Evolutionary conservation across 2,888 invertebrate genomes (phyloP), one percentile per base, ranked within the genome.

Genomic region (Volucella inanis): DNA sequence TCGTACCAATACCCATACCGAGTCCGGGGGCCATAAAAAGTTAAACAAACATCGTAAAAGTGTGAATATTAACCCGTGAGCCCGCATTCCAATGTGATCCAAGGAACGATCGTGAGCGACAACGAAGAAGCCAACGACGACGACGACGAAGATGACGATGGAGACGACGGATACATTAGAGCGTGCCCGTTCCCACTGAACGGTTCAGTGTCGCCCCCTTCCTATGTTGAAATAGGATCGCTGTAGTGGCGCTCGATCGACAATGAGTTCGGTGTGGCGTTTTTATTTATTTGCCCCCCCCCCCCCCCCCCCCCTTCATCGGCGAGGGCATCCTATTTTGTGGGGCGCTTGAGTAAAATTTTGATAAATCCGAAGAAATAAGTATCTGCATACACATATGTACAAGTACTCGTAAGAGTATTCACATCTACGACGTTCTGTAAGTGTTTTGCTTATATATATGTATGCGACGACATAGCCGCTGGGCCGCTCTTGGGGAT

Each of bases 21-120:
- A 45, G 31, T 39, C 67, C 43, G 38, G 54, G 22, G 71, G 62
- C 85, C 57, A 77, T 81, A 85, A 81, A 85, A 81, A 85, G 72
- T 85, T 85, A 85, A 85, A 38, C 76, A 85, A 85, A 85, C 85
- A 85, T 81, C 81, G 85, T 77, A 77, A 68, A 85, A 85, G 81
- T 77, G 85, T 81, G 76, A 85, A 85, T 74, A 85, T 81, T 76
- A 85, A 85, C 85, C 85, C 85, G 80, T 80, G 71, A 85, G 81
- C 85, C 85, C 81, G 77, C 85, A 85, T 85, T 85, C 85, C 85
- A 64, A 72, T 74, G 83, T 74, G 78, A 74, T 83, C 77, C 67
- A 55, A 68, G 61, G 62, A 80, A 76, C 76, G 71, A 71, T 67
- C 77, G 65, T 62, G 61, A 18, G 2, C 18, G 64, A 49, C 75